Evolutionary conservation across 2,888 invertebrate species (phyloP), one percentile per base, ranked within the genome.

Genomic region (Hypercompe scribonia): DNA sequence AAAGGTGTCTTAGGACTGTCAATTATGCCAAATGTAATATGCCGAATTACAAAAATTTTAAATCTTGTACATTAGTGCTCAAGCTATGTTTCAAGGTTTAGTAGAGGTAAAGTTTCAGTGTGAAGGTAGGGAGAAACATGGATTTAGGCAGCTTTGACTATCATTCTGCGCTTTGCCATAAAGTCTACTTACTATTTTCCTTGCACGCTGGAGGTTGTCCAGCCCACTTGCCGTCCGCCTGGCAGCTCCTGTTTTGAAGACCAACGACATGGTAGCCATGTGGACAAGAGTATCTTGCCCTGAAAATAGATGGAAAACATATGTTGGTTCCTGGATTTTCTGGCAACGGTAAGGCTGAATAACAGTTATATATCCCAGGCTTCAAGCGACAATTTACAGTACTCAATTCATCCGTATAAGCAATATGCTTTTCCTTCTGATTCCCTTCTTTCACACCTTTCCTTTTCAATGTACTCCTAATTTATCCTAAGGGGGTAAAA

Each of bases 181-280:
- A 42, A 36, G 36, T n/a, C 13, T 73, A 93, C 96, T 96, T 96
- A 97, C 97, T 97, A 87, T 98, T 98, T 90, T 98, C 97, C 90
- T 98, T 98, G 95, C 98, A 98, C 11, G 97, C 97, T 5, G 98
- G 98, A 11, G 97, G 97, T 64, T 97, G 96, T 0, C 98, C 98
- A 0, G 98, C 98, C 98, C 98, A 98, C 80, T 97, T 97, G 34
- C 99, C 99, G 90, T 99, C 99, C 0, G 99, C 99, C 85, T 98
- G 98, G 90, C 99, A 99, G 77, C 97, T 97, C 70, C 99, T 96
- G 88, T 98, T 98, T 86, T 98, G 97, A 0, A 98, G 95, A 0
- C 99, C 99, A 0, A 98, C 98, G 76, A 99, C 97, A 90, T 98
- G 98, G 93, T 97, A 99, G 0, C 98, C 99, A 70, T 98, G 97